Percentiles rank a stretch among this genome's conserved stretches.
These are phyloP conservation scores for Catharus minimus DNA, from an alignment of 2,113 vertebrate genomes.

Conservation along the genomic window DNA sequence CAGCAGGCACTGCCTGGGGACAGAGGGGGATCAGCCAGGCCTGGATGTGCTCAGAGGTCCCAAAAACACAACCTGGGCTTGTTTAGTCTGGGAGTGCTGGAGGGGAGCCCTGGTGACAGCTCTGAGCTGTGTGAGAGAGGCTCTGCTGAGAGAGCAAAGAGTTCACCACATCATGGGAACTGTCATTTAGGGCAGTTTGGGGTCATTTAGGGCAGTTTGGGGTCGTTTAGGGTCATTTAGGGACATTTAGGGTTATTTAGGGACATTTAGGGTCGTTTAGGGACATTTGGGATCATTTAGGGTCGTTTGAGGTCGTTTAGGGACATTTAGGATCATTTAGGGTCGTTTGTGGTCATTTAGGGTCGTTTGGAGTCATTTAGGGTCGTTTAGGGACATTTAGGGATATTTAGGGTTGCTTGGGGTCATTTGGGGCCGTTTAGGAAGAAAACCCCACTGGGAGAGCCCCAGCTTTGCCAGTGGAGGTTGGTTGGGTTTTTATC, in stretches of 20 bases:
- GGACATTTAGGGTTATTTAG: background rate
- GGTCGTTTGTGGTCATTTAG: background rate
- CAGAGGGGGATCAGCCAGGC: background rate
- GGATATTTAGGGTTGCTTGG: background rate
- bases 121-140: too few species aligned
- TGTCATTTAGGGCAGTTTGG: too few species aligned
- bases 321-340: too few species aligned
- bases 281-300: background rate
- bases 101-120: too few species aligned
- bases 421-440: background rate
- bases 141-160: too few species aligned
- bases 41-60: background rate
- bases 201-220: too few species aligned
- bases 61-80: background rate
- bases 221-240: too few species aligned
- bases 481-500: background rate
- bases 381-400: background rate
- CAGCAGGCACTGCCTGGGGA: background rate
- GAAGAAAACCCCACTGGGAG: background rate
- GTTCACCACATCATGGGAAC: too few species aligned
- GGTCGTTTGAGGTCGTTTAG: too few species aligned
- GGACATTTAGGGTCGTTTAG: background rate
- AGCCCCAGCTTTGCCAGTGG: background rate
- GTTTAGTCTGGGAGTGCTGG: conserved; percentile 15
- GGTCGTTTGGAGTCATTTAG: too few species aligned